Conservation (phyloP, 2,113 vertebrate species). For the Asarcornis scutulata region DNA sequence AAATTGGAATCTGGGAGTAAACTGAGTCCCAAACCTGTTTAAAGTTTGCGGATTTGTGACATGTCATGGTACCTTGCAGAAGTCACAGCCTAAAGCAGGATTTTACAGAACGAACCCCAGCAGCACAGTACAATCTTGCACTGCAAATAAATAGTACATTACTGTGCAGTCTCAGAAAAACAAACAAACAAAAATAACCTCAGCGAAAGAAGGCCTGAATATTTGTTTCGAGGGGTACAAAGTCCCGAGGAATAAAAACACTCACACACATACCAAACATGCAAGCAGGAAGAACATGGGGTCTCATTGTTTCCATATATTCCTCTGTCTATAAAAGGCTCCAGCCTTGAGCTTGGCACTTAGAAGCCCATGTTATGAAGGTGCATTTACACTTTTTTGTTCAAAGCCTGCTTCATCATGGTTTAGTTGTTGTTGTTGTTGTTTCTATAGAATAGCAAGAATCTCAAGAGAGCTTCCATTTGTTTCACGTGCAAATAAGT, state of each 20-base stretch:
- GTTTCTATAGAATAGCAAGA: neutral
- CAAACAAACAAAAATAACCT: neutral
- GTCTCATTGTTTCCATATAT: neutral
- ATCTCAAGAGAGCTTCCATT: neutral
- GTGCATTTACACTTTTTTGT: neutral
- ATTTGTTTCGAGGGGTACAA: neutral
- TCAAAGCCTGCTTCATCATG: neutral
- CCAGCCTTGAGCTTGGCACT: neutral
- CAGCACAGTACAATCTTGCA: fast-evolving
- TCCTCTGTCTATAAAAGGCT: neutral
- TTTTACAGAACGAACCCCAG: neutral
- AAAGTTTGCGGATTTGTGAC: neutral
- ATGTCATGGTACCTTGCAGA: neutral
- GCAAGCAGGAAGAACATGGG: neutral
- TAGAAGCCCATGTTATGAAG: neutral
- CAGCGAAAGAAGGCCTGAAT: too few species aligned
- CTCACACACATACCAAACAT: fast-evolving
- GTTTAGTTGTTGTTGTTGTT: neutral
- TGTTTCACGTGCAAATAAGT: neutral
- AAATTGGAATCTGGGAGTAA: neutral
- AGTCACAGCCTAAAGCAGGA: neutral
- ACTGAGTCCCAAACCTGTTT: neutral
- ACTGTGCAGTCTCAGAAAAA: neutral
- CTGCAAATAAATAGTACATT: neutral
- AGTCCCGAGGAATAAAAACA: neutral